Evolutionary conservation across 2,113 vertebrate species (phyloP).

Genomic region (Sander vitreus): DNA sequence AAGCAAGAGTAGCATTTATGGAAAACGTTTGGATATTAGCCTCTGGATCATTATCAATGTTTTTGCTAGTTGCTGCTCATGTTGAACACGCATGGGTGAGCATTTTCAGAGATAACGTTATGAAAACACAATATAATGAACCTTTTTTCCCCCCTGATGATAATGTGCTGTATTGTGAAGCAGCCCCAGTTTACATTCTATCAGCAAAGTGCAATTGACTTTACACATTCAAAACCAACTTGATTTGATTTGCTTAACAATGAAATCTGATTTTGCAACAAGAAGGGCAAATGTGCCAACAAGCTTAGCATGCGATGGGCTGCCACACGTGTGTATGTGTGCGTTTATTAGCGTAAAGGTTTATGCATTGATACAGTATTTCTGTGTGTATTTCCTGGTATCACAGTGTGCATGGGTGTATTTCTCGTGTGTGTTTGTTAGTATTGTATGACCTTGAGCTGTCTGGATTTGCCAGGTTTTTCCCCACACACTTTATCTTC

Average conservation of each 20-base stretch:
- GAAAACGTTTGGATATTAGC: slow-evolving; percentile 5
- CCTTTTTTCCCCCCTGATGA: background rate
- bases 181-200: slow-evolving; percentile 19
- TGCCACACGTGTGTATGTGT: background rate
- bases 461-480: slow-evolving; percentile 15
- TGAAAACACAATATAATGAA: slow-evolving; percentile 38
- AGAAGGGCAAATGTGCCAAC: slow-evolving; percentile 35
- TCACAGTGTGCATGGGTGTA: background rate
- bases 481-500: slow-evolving; percentile 14
- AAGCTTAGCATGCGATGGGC: background rate
- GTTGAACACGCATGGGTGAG: slow-evolving; percentile 14
- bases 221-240: slow-evolving; percentile 38
- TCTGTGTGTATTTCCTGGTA: background rate
- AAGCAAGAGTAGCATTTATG: slow-evolving; percentile 1
- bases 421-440: slow-evolving; percentile 12
- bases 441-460: slow-evolving; percentile 32
- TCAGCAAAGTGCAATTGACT: slow-evolving; percentile 35
- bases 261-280: slow-evolving; percentile 42
- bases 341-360: slow-evolving; percentile 3
- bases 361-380: background rate
- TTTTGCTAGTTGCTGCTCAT: slow-evolving; percentile 28
- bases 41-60: slow-evolving; percentile 8
- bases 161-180: slow-evolving; percentile 7
- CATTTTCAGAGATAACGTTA: slow-evolving; percentile 20
- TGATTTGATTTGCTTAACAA: slow-evolving; percentile 42